phyloP scores from a whole-genome alignment of 2,113 vertebrate species.

The Centropus unirufus region DNA sequence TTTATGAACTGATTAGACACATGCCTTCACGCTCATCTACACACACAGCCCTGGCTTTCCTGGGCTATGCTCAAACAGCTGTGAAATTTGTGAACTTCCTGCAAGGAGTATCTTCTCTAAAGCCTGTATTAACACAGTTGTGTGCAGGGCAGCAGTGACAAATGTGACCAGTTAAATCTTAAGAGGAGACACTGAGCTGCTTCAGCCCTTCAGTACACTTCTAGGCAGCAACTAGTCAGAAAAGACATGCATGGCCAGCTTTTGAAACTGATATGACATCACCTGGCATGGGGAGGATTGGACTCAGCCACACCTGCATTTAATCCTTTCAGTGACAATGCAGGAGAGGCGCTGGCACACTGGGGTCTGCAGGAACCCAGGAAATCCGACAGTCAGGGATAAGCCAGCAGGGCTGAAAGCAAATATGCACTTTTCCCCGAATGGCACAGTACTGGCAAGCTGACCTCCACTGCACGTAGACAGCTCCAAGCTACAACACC shows the following conservation, averaged over 20 bases:
- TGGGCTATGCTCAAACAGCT: neutral
- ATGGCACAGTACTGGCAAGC: neutral
- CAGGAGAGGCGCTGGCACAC: neutral
- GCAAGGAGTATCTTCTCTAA: neutral
- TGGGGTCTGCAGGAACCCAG: neutral
- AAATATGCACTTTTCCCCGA: neutral
- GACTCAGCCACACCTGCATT: neutral
- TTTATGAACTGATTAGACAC: neutral
- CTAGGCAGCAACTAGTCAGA: neutral
- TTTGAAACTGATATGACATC: neutral
- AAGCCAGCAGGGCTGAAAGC: neutral
- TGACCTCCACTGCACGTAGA: neutral
- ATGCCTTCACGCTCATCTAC: neutral
- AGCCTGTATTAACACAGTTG: neutral
- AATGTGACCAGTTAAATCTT: neutral
- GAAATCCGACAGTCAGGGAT: neutral
- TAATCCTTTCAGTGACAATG: neutral
- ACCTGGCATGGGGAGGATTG: neutral
- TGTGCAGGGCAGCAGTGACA: neutral
- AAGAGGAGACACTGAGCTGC: neutral
- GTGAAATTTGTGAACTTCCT: neutral
- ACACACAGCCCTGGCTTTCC: neutral
- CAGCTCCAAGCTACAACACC: neutral
- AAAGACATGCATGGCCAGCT: neutral
- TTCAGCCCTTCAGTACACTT: neutral